phyloP scores from a whole-genome alignment of 2,113 vertebrate species.

The Anoplopoma fimbria region DNA sequence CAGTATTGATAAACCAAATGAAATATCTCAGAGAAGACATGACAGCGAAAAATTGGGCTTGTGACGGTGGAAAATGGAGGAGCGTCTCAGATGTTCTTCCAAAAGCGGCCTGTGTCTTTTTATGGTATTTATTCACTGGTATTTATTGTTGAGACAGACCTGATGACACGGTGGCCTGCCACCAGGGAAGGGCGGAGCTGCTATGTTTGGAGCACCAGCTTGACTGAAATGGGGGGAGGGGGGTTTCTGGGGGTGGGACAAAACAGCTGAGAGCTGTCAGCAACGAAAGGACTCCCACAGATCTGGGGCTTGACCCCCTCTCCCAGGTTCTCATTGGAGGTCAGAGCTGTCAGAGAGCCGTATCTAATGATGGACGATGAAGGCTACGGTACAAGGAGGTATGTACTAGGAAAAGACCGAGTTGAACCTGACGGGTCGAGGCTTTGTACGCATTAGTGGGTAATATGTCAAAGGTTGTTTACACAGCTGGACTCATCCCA shows the following conservation, averaged over 20 bases:
- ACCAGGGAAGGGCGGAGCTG: slow-evolving; percentile 22
- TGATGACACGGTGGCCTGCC: slow-evolving; percentile 50
- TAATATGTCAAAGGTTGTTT: slow-evolving; percentile 63
- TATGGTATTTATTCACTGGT: slow-evolving; percentile 79
- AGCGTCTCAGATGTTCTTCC: slow-evolving; percentile 41
- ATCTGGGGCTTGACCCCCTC: slow-evolving; percentile 29
- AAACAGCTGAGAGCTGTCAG: slow-evolving; percentile 67
- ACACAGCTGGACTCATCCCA: slow-evolving; percentile 68
- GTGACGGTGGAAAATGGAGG: slow-evolving; percentile 23
- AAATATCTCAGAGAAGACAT: slow-evolving; percentile 30
- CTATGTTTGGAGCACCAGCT: slow-evolving; percentile 50
- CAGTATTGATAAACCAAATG: slow-evolving; percentile 44
- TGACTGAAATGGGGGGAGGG: not conserved
- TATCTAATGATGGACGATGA: slow-evolving; percentile 49
- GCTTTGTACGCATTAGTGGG: slow-evolving; percentile 32
- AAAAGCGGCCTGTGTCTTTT: slow-evolving; percentile 46
- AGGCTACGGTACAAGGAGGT: slow-evolving; percentile 29
- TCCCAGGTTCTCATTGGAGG: slow-evolving; percentile 18
- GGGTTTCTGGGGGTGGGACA: slow-evolving; percentile 36
- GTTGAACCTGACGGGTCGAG: slow-evolving; percentile 34
- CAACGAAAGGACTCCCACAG: slow-evolving; percentile 14
- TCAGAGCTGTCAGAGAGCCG: slow-evolving; percentile 38
- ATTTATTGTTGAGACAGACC: slow-evolving; percentile 75
- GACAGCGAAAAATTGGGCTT: slow-evolving; percentile 21
- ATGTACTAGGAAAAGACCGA: slow-evolving; percentile 28